Conservation (phyloP, 2,113 vertebrate species). For the Tamias sibiricus region DNA sequence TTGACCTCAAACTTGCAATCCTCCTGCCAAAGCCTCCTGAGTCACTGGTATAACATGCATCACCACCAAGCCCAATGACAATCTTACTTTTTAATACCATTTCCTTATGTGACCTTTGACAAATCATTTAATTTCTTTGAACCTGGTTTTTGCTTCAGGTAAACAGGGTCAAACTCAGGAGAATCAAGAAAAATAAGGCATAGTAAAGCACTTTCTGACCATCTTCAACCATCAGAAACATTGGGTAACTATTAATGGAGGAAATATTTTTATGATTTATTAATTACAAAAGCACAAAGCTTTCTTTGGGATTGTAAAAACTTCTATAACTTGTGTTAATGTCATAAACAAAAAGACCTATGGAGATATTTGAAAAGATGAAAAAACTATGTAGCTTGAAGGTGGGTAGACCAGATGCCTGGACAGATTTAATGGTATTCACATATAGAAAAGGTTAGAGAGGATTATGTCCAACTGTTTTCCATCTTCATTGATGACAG, state of each 20-base stretch:
- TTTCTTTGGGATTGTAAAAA: constrained; percentile 9
- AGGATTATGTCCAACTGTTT: background rate
- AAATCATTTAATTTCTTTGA: background rate
- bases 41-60: no score
- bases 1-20: no score
- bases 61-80: background rate
- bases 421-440: background rate
- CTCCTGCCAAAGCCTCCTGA: no score
- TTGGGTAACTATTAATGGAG: background rate
- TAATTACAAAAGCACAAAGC: background rate
- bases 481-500: background rate
- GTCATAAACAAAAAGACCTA: background rate
- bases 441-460: background rate
- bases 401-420: background rate
- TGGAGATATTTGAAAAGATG: background rate
- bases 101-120: background rate
- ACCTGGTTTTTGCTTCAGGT: background rate
- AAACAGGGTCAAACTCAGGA: background rate
- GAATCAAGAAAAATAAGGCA: background rate
- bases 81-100: background rate
- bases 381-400: background rate
- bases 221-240: background rate
- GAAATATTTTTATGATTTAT: background rate
- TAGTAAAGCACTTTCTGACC: background rate
- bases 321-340: background rate